Evolutionary conservation across 2,797 vertebrate species (phyloP).

Genomic region (Neostethus bicornis): DNA sequence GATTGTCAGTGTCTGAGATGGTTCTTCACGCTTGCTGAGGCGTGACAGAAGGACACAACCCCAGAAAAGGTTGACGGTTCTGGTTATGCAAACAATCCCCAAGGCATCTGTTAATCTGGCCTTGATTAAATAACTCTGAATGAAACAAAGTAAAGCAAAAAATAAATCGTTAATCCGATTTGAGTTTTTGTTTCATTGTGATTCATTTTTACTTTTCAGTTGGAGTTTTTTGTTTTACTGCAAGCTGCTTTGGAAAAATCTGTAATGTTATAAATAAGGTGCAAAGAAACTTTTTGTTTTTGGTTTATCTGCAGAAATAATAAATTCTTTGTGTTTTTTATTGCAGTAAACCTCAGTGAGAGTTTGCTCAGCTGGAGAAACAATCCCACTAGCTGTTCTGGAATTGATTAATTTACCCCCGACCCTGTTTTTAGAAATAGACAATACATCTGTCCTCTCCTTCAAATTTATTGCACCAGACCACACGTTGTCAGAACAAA

Average conservation of each 20-base stretch:
- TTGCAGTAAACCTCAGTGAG: constrained; percentile 9
- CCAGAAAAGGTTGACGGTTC: constrained; percentile 10
- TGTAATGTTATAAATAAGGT: neutral
- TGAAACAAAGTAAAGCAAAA: neutral
- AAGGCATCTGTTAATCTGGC: constrained; percentile 1
- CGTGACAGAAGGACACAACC: constrained; percentile 36
- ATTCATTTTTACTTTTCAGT: neutral
- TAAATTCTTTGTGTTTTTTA: constrained; percentile 2
- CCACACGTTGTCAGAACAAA: constrained; percentile 32
- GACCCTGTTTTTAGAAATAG: constrained; percentile 8
- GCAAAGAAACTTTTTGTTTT: neutral
- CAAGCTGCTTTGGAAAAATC: neutral
- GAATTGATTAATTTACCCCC: constrained; percentile 32
- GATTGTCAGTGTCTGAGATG: constrained; percentile 46
- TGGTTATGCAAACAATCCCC: constrained; percentile 20
- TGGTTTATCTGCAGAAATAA: neutral
- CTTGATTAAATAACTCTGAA: neutral
- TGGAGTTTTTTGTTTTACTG: neutral
- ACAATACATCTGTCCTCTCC: constrained; percentile 3
- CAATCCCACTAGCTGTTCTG: constrained; percentile 15
- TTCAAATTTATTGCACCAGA: constrained; percentile 9
- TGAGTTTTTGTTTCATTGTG: neutral
- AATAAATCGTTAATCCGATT: neutral
- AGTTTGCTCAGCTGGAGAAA: constrained; percentile 35
- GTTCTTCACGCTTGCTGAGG: constrained; percentile 49